A percentile compares a stretch with the other conserved stretches of the same genome.
Conservation (phyloP, 2,797 vertebrate species). For the Cetoscarus ocellatus region DNA sequence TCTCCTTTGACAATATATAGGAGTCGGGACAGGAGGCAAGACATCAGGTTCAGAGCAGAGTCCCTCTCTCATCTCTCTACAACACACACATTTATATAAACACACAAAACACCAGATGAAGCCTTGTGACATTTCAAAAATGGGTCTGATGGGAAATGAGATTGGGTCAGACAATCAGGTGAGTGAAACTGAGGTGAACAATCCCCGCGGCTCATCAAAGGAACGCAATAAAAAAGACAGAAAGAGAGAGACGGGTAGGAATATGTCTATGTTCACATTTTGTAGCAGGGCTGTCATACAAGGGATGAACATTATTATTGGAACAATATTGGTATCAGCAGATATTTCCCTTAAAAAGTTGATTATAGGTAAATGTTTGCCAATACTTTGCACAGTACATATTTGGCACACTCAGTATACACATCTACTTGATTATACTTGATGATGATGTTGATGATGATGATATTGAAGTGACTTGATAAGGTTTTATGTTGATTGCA, state of each 20-base stretch:
- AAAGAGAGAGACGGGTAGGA: not conserved
- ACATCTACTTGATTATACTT: too few species aligned
- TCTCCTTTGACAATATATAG: conserved; percentile 44
- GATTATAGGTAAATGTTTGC: too few species aligned
- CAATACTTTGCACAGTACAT: too few species aligned
- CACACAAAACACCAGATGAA: conserved; percentile 25
- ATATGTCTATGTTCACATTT: too few species aligned
- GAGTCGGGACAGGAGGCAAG: conserved; percentile 40
- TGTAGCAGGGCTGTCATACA: too few species aligned
- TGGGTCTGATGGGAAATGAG: conserved; percentile 68
- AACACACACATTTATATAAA: conserved; percentile 8
- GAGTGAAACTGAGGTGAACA: conserved; percentile 44
- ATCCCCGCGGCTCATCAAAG: conserved; percentile 63
- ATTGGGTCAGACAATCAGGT: conserved; percentile 63
- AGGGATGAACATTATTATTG: too few species aligned
- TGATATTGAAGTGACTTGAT: too few species aligned
- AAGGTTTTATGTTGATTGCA: too few species aligned
- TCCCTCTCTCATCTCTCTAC: conserved; percentile 17
- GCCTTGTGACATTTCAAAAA: conserved; percentile 68
- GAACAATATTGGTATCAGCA: too few species aligned
- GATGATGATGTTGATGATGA: too few species aligned
- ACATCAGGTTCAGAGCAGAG: conserved; percentile 29
- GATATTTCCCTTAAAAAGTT: too few species aligned
- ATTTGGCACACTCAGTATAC: too few species aligned
- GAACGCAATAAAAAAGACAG: conserved; percentile 15